Evolutionary conservation across 2,888 invertebrate genomes (phyloP), one percentile per base, ranked within the genome.

Genomic region (Cheilosia vernalis): DNA sequence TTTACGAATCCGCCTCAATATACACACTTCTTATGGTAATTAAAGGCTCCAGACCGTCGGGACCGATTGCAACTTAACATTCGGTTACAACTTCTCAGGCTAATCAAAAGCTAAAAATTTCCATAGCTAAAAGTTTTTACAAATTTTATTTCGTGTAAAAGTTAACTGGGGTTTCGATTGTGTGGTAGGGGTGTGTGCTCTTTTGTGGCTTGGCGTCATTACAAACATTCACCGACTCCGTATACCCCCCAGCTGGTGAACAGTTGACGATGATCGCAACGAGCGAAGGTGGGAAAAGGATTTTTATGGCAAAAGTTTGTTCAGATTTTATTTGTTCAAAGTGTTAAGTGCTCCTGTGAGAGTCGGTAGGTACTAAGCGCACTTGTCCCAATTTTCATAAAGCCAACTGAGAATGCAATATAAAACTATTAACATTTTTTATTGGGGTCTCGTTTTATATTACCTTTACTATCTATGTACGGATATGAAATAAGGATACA

Each of bases 291-390:
- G 79, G 79, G 40, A 79, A 78, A 78, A 63, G 73, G 78, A 67
- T 83, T 83, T 83, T 83, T 83, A 83, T 83, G 67, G 49, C 83
- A 49, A 83, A 83, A 83, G 37, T 83, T 83, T 51, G 53, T 13
- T 9, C 66, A 19, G 61, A 78, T 83, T 83, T 83, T 76, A 76
- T 81, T 56, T 70, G 78, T 55, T 42, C 19, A 40, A 27, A 83
- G 66, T 83, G 82, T 83, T 83, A 72, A 78, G 82, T 83, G 66
- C 42, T 78, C 78, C 66, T 51, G 67, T n/a, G 78, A 42, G 82
- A 66, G 72, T 63, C 60, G 40, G 49, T 60, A 69, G 37, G 13
- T 37, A 13, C 49, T 30, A 42, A 64, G 51, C 13, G 76, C 55
- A 77, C 66, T 78, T 83, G 82, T 72, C 61, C 82, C 61, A 83